Evolutionary conservation across 2,888 invertebrate species (phyloP), one percentile per base, ranked within the genome.

Genomic region (Thecophora atra): DNA sequence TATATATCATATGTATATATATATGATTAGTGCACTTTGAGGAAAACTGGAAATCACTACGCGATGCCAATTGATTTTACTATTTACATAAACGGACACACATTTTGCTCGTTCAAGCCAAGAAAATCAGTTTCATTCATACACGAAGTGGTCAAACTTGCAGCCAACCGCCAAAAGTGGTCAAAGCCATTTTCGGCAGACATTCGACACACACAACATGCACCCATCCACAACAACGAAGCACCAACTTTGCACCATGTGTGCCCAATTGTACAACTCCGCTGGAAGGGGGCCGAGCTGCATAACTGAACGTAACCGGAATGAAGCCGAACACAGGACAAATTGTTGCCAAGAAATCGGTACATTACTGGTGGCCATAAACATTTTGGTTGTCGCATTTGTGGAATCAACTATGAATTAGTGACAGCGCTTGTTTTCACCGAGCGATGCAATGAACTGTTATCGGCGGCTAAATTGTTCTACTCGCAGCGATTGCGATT

Each of bases 401-500:
- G 47, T 47, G 17, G 47, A 15, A n/a, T 5, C 47, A 15, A 47
- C 8, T 30, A 26, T 60, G n/a, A 60, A 26, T 60, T 60, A 30
- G 30, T 60, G 30, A 30, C 60, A 26, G 30, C n/a, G n/a, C 5
- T 5, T 26, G 17, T 60, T 30, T 60, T 30, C 30, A 28, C 28
- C 28, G 24, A 64, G 17, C 44, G 47, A 47, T 64, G 64, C 26
- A 64, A 64, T 64, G 64, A 64, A 64, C 21, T 64, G 15, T 7
- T 11, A 13, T 28, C 26, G 64, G 47, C 26, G 64, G 47, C 17
- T 47, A 64, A 64, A 21, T 64, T 47, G 47, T 64, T 47, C 47
- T 64, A 64, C 62, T 7, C 66, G 54, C 56, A 71, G 56, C 71
- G 71, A 72, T 78, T 72, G 68, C 26, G 19, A 15, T 21, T 37